These are phyloP conservation scores for Onychostruthus taczanowskii DNA, from an alignment of 2,113 vertebrate genomes.

Conservation along the genomic window DNA sequence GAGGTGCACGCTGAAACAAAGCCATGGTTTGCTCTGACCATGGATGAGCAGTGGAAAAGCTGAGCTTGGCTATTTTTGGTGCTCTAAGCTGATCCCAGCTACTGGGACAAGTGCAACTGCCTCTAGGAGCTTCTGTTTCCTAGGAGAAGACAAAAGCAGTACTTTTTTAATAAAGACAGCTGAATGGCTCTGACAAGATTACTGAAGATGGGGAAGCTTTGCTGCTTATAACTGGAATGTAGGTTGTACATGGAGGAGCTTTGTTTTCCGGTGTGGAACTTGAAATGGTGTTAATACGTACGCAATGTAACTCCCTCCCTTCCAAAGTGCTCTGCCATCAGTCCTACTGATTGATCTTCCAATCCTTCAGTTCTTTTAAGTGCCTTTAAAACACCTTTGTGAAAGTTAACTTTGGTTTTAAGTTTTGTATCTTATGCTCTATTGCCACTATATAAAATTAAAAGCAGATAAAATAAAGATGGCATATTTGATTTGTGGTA, in stretches of 20 bases:
- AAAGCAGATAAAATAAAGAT: constrained; percentile 31
- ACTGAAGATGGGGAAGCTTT: not conserved
- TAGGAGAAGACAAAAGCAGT: not conserved
- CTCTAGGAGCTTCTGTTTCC: not conserved
- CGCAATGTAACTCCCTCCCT: not conserved
- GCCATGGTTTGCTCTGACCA: not conserved
- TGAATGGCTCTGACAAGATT: not conserved
- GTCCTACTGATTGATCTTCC: not conserved
- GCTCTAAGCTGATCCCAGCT: not conserved
- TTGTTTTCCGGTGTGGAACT: not conserved
- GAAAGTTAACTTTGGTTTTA: not conserved
- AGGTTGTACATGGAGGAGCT: not conserved
- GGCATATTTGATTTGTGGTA: not conserved
- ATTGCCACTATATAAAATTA: constrained; percentile 40
- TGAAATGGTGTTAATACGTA: not conserved
- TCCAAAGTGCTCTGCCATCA: not conserved
- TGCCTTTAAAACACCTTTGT: not conserved
- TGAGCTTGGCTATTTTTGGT: not conserved
- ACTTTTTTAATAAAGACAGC: not conserved
- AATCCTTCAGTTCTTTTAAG: not conserved
- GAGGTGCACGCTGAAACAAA: not conserved
- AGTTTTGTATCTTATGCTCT: constrained; percentile 49
- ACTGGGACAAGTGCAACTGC: not conserved
- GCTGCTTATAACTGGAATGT: not conserved
- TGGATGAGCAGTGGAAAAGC: not conserved